Evolutionary conservation across 2,888 invertebrate genomes (phyloP).

Genomic region (Drosophila leonis): DNA sequence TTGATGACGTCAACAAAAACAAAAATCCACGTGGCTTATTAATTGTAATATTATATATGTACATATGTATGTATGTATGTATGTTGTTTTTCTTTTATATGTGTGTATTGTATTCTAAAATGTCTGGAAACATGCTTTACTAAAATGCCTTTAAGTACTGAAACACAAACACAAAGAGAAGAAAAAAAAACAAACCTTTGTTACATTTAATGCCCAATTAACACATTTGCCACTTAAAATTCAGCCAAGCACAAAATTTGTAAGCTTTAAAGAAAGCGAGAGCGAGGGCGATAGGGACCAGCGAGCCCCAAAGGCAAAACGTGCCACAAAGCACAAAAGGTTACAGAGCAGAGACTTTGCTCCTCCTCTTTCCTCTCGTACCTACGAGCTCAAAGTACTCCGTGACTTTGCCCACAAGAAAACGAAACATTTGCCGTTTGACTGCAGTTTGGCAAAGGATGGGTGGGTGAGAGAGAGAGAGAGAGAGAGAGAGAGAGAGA

Average conservation of each 20-base stretch:
- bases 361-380: not conserved
- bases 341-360: constrained; percentile 30
- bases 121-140: not conserved
- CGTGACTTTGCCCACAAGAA: constrained; percentile 38
- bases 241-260: constrained; percentile 66
- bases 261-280: constrained; percentile 41
- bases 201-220: constrained; percentile 79
- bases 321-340: constrained; percentile 67
- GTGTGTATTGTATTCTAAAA: not conserved
- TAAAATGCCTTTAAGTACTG: not conserved
- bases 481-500: too few relatives aligned
- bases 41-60: too few relatives aligned
- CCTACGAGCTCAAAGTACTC: not conserved
- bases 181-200: constrained; percentile 21
- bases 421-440: constrained; percentile 66
- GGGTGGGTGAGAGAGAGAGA: not conserved
- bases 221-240: constrained; percentile 70
- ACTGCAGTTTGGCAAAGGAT: constrained; percentile 45
- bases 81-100: not conserved
- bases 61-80: too few relatives aligned
- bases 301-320: constrained; percentile 46
- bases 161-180: constrained; percentile 2
- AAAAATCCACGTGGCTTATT: not conserved
- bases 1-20: not conserved
- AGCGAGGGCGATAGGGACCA: not conserved